Conservation (phyloP, 2,797 vertebrate genomes). For the Periparus ater region DNA sequence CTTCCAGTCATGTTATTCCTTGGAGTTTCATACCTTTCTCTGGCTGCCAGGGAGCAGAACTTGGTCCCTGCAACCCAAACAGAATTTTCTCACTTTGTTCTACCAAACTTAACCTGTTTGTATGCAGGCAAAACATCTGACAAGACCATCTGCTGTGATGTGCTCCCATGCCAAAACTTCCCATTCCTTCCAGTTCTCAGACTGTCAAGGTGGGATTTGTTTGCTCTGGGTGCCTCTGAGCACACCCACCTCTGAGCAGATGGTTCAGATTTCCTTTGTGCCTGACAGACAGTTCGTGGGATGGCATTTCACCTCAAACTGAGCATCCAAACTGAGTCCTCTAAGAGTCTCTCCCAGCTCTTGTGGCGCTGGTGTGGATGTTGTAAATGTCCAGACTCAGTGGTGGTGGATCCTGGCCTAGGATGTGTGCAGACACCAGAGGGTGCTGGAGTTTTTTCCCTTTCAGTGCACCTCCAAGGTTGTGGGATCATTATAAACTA, state of each 20-base stretch:
- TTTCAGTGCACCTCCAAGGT: slow-evolving; percentile 34
- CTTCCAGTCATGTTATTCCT: neutral
- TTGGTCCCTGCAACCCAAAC: neutral
- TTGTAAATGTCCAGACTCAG: fast-evolving
- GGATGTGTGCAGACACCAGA: slow-evolving; percentile 59
- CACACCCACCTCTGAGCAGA: neutral
- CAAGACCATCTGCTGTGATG: neutral
- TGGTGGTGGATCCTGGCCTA: slow-evolving; percentile 13
- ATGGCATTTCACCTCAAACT: neutral
- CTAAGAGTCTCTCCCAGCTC: too few relatives aligned
- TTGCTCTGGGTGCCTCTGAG: neutral
- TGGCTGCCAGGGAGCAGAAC: neutral
- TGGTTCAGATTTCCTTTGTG: neutral
- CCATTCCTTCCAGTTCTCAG: neutral
- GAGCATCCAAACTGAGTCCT: neutral
- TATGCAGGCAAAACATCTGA: neutral
- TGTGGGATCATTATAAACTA: neutral
- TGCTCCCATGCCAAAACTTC: neutral
- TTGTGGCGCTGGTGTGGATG: neutral
- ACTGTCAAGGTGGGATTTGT: neutral
- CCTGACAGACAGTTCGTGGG: neutral
- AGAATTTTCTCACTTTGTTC: neutral
- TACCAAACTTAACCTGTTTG: neutral
- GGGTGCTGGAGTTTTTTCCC: slow-evolving; percentile 70
- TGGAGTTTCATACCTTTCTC: neutral